Conservation (phyloP, 2,888 invertebrate species). For the Sinelater perroti region DNA sequence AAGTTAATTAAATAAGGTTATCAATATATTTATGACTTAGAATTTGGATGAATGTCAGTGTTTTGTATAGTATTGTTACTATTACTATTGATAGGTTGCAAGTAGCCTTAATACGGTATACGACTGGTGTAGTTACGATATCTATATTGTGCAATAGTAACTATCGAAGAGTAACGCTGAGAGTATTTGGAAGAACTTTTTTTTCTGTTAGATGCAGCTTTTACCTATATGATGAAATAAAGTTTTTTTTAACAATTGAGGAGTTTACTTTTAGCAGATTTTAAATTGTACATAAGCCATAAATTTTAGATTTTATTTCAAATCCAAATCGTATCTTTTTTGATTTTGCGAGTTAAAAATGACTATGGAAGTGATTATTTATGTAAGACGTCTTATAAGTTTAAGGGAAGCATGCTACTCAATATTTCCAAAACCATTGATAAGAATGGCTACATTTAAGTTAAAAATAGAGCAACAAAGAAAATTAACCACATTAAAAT, state of each 20-base stretch:
- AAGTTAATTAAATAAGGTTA: slow-evolving; percentile 42
- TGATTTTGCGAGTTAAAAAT: too few relatives aligned
- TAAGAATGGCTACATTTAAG: too few relatives aligned
- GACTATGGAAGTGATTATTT: too few relatives aligned
- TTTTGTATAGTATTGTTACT: slow-evolving; percentile 36
- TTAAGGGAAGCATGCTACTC: too few relatives aligned
- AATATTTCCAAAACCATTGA: too few relatives aligned
- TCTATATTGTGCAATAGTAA: slow-evolving; percentile 58
- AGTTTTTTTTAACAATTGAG: neutral
- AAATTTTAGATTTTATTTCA: too few relatives aligned
- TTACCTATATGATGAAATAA: slow-evolving; percentile 32
- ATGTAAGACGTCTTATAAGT: too few relatives aligned
- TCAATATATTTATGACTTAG: slow-evolving; percentile 42
- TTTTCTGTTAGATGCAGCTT: slow-evolving; percentile 55
- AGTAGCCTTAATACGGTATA: slow-evolving; percentile 59
- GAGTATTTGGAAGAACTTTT: slow-evolving; percentile 55
- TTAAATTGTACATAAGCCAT: too few relatives aligned
- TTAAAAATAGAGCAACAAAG: too few relatives aligned
- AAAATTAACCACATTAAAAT: too few relatives aligned
- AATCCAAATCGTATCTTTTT: too few relatives aligned
- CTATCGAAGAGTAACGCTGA: slow-evolving; percentile 47
- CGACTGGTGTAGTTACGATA: slow-evolving; percentile 55
- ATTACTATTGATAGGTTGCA: slow-evolving; percentile 26
- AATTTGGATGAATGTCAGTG: slow-evolving; percentile 38
- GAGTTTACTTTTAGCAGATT: neutral